Evolutionary conservation across 1,140 invertebrate genomes (phyloP).

Genomic region (Pseudomyrmex cubaensis): DNA sequence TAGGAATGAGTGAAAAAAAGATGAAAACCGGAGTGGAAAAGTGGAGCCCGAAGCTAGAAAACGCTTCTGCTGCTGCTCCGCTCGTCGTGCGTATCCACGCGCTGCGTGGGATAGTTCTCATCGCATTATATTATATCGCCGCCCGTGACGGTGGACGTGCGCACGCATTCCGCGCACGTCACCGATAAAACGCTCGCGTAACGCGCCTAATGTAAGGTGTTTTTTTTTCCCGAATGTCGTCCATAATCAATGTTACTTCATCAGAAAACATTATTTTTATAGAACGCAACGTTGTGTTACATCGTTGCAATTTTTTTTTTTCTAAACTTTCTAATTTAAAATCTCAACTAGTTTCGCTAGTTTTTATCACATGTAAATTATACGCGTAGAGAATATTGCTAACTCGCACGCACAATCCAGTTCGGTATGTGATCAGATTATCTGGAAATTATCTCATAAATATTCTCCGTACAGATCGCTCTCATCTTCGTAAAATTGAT

Average conservation of each 20-base stretch:
- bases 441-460: conserved; percentile 4
- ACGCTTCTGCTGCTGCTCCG: conserved; percentile 34
- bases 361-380: too few relatives aligned
- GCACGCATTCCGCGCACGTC: conserved; percentile 68
- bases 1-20: conserved; percentile 15
- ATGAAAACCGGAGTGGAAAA: conserved; percentile 65
- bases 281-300: too few relatives aligned
- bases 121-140: conserved; percentile 78
- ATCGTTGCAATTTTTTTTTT: background rate
- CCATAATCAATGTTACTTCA: too few relatives aligned
- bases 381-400: too few relatives aligned
- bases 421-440: background rate
- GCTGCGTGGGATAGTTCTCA: conserved; percentile 84
- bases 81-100: conserved; percentile 61
- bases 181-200: conserved; percentile 36
- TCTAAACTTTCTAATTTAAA: background rate
- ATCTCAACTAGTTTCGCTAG: too few relatives aligned
- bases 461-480: background rate
- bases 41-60: conserved; percentile 64
- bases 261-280: too few relatives aligned
- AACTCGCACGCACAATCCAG: too few relatives aligned
- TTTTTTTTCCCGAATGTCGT: background rate
- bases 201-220: conserved; percentile 16
- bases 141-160: conserved; percentile 53
- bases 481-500: background rate